Evolutionary conservation across 2,797 vertebrate species (phyloP).

Genomic region (Pseudotriccus pelzelni): DNA sequence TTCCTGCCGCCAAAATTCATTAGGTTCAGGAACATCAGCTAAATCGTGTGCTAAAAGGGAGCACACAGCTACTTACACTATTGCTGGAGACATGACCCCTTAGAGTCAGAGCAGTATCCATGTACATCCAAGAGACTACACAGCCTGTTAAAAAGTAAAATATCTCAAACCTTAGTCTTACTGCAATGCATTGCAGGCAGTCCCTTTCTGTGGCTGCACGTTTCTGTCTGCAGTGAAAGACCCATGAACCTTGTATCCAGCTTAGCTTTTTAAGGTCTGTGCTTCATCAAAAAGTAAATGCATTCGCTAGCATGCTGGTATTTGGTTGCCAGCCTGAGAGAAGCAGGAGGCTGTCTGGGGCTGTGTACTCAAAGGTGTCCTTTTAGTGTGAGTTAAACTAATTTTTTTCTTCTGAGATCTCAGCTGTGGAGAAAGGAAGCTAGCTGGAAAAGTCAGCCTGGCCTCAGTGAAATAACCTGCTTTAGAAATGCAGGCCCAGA

Average conservation of each 20-base stretch:
- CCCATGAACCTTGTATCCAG: not conserved
- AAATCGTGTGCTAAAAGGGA: not conserved
- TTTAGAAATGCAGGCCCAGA: not conserved
- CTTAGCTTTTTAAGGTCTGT: conserved; percentile 4
- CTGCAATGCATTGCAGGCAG: not conserved
- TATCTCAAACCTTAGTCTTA: not conserved
- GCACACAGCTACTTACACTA: not conserved
- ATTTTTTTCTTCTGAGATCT: not conserved
- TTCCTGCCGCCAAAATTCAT: conserved; percentile 25
- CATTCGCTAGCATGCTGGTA: not conserved
- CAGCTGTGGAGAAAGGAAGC: not conserved
- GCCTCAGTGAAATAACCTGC: not conserved
- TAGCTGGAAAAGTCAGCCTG: not conserved
- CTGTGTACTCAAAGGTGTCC: not conserved
- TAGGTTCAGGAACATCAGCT: conserved; percentile 23
- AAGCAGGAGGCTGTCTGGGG: not conserved
- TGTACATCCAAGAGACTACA: not conserved
- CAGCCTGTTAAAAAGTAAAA: not conserved
- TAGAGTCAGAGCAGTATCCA: not conserved
- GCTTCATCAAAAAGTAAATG: conserved; percentile 20
- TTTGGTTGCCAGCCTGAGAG: not conserved
- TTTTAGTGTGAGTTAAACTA: conserved; percentile 12
- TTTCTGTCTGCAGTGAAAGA: not conserved
- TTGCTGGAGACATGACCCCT: not conserved
- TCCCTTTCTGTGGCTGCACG: not conserved